These are phyloP conservation scores for Araneus ventricosus DNA, from an alignment of 1,140 invertebrate genomes.

Conservation along the genomic window DNA sequence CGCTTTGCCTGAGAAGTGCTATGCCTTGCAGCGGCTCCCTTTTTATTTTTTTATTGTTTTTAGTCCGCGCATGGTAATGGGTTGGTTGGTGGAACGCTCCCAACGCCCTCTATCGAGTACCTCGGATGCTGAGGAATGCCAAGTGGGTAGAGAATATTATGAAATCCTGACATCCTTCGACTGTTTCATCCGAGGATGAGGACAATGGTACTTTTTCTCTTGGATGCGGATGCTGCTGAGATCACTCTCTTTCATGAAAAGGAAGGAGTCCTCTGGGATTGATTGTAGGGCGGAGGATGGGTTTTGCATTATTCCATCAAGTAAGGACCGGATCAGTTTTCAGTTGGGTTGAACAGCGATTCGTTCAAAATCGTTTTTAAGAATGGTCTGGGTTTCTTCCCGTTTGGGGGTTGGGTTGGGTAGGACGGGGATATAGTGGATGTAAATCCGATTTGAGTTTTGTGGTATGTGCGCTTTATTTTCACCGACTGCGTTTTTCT, in stretches of 20 bases:
- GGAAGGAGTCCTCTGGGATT: not conserved
- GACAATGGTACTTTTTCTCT: conserved; percentile 21
- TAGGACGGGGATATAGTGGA: not conserved
- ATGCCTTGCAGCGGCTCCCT: conserved; percentile 4
- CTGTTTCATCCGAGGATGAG: conserved; percentile 29
- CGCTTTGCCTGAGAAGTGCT: not conserved
- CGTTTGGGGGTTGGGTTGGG: not conserved
- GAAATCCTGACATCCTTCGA: conserved; percentile 5
- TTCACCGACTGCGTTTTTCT: not conserved
- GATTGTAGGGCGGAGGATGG: not conserved
- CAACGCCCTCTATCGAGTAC: conserved; percentile 27
- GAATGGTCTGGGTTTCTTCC: not conserved
- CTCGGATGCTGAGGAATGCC: not conserved
- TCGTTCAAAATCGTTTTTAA: not conserved
- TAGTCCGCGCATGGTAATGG: conserved; percentile 26
- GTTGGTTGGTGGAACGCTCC: not conserved
- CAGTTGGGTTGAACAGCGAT: not conserved
- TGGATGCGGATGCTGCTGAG: not conserved
- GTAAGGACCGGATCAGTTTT: not conserved
- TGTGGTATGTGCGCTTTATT: not conserved
- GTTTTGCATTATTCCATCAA: not conserved
- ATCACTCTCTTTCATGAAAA: conserved; percentile 8
- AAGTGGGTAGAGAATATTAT: conserved; percentile 8
- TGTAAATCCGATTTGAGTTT: conserved; percentile 1
- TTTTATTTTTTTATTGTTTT: conserved; percentile 14